A percentile compares a stretch with the other conserved stretches of the same genome.
These are phyloP conservation scores for Idaea aversata DNA, from an alignment of 2,888 invertebrate species.

Conservation along the genomic window DNA sequence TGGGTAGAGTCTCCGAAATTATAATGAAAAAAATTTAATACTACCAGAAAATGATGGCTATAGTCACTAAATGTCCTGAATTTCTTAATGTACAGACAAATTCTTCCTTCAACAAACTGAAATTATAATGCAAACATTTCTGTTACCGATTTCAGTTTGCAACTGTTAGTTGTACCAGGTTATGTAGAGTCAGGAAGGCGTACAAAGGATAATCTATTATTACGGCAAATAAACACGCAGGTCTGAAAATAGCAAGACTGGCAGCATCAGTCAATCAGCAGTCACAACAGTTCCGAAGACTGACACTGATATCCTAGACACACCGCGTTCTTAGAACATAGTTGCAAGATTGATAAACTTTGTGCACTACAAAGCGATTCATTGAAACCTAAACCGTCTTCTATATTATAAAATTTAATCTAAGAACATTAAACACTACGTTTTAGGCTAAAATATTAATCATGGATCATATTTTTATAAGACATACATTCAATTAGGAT, in stretches of 20 bases:
- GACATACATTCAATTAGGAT: too few species aligned
- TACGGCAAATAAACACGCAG: constrained; percentile 30
- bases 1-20: too few species aligned
- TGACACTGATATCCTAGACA: constrained; percentile 31
- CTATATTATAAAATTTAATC: neutral
- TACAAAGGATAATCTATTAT: constrained; percentile 23
- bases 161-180: neutral
- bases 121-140: neutral
- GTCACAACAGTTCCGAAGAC: constrained; percentile 59
- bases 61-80: too few species aligned
- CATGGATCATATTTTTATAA: too few species aligned
- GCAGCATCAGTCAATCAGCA: constrained; percentile 71
- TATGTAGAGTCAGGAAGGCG: constrained; percentile 15
- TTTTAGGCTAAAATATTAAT: too few species aligned
- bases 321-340: constrained; percentile 56
- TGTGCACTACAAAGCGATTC: neutral
- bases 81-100: too few species aligned
- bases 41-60: too few species aligned
- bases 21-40: too few species aligned
- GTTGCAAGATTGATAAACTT: constrained; percentile 9
- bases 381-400: neutral
- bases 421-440: too few species aligned
- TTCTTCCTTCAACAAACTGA: too few species aligned
- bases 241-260: constrained; percentile 45
- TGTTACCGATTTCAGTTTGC: neutral